Base-by-base conservation (phyloP, 2,113 vertebrate genomes). In the Rana temporaria region DNA sequence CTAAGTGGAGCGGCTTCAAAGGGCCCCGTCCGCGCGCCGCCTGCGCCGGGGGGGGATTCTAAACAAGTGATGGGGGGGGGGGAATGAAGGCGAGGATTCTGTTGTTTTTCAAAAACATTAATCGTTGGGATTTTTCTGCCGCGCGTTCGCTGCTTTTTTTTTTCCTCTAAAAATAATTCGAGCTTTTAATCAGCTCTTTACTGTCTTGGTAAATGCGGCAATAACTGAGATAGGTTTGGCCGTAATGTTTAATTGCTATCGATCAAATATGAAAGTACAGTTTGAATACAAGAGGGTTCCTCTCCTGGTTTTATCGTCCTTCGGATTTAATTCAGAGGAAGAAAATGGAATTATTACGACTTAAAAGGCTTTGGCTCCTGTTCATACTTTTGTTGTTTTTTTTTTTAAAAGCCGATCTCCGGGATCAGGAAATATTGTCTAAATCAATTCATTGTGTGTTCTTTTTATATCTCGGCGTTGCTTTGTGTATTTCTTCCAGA, bases 1-100 rank as follows among this genome's bases (percentile, higher is more conserved):
- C 89, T 90, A 87, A 90, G 85, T 86, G 52, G 67, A 79, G 22
- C 72, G 84, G 71, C 87, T 91, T 89, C 80, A 88, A 88, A 92
- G 86, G 84, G 5, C 0, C 9, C 0, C 11, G 0, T 87, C 89
- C 71, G 7, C 87, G 90, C 57, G 7, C 70, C 77, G 85, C 78
- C 83, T 11, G 75, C 85, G 73, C 79, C 87, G 89, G 85, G 86
- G 85, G 86, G 86, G 88, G 87, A 88, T 84, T 82, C 85, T 88
- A 90, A 90, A 88, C 85, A 64, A 84, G 63, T 89, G 91, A 88
- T 85, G 69, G 86, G 88, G 84, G 86, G 69, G 86, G 88, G 84
- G 86, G 85, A 89, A 90, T 90, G 78, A 80, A 84, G 73, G 38
- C 78, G 88, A 18, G 22, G 82, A 68, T 90, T 88, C 85, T 77